These are phyloP conservation scores for Apogon hyalosoma DNA, from an alignment of 2,797 vertebrate genomes.

Conservation along the genomic window DNA sequence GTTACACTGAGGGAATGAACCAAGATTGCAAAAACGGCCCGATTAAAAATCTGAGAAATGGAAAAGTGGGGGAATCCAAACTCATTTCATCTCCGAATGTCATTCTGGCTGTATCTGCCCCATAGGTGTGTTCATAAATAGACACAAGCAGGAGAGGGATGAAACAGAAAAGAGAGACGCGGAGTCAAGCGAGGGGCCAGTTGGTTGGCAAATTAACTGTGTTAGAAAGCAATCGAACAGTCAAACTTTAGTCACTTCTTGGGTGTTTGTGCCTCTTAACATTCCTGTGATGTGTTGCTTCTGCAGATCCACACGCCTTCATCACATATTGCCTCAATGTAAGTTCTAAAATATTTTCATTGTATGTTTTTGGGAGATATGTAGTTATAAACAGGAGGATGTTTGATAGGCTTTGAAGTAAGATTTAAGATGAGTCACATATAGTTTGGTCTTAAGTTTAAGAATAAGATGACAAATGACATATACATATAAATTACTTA, in stretches of 20 bases:
- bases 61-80: slow-evolving; percentile 80
- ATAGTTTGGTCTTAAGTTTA: no score
- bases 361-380: no score
- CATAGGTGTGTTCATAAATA: slow-evolving; percentile 76
- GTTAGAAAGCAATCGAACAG: slow-evolving; percentile 61
- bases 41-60: slow-evolving; percentile 82
- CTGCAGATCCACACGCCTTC: neutral
- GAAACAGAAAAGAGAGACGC: slow-evolving; percentile 38
- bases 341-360: no score
- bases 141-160: slow-evolving; percentile 53
- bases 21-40: slow-evolving; percentile 82
- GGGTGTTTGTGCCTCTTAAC: slow-evolving; percentile 30
- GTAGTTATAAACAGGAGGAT: no score
- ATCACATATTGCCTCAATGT: slow-evolving; percentile 6
- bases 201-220: slow-evolving; percentile 74
- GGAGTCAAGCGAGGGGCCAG: slow-evolving; percentile 62
- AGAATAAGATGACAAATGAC: no score
- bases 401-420: no score
- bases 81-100: slow-evolving; percentile 79
- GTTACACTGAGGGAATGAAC: slow-evolving; percentile 83
- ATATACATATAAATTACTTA: no score
- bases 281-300: slow-evolving; percentile 26
- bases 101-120: slow-evolving; percentile 70
- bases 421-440: no score
- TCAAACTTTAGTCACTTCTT: slow-evolving; percentile 57